A percentile compares a stretch with the other conserved stretches of the same genome.
Conservation (phyloP, 2,888 invertebrate species). For the Yponomeuta malinellus region DNA sequence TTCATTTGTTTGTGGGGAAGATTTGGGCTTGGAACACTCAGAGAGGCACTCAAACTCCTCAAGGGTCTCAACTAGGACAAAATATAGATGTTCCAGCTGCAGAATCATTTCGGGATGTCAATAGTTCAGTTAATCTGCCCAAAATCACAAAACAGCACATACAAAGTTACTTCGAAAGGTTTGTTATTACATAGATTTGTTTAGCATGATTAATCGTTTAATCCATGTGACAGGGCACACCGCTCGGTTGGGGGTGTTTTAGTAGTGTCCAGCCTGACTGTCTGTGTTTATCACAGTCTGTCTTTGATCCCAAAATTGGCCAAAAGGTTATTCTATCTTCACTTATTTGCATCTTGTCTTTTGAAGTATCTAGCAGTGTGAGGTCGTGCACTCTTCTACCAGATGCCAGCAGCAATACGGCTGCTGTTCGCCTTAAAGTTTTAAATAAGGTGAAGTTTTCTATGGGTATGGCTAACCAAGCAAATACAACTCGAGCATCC, state of each 20-base stretch:
- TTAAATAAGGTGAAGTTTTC: slow-evolving; percentile 10
- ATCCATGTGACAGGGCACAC: slow-evolving; percentile 6
- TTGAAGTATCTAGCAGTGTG: slow-evolving; percentile 8
- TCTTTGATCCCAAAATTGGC: slow-evolving; percentile 13
- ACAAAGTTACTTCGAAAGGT: too few species aligned
- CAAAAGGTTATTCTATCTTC: not conserved
- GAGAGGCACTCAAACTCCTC: too few species aligned
- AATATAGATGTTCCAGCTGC: too few species aligned
- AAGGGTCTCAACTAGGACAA: too few species aligned
- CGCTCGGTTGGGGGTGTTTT: not conserved
- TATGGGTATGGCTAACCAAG: not conserved
- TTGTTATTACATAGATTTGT: too few species aligned
- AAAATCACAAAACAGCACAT: too few species aligned
- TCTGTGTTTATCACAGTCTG: slow-evolving; percentile 8
- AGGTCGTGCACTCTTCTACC: slow-evolving; percentile 15
- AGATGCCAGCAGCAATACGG: slow-evolving; percentile 10
- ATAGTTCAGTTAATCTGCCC: too few species aligned
- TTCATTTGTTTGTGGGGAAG: too few species aligned
- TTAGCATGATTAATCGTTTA: not conserved
- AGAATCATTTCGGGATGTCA: too few species aligned
- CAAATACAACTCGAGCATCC: slow-evolving; percentile 20
- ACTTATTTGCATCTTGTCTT: not conserved
- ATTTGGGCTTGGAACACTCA: too few species aligned
- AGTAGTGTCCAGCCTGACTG: slow-evolving; percentile 13
- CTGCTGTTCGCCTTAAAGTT: slow-evolving; percentile 9